Evolutionary conservation across 2,888 invertebrate genomes (phyloP), one percentile per base, ranked within the genome.

Genomic region (Hymenopus coronatus): DNA sequence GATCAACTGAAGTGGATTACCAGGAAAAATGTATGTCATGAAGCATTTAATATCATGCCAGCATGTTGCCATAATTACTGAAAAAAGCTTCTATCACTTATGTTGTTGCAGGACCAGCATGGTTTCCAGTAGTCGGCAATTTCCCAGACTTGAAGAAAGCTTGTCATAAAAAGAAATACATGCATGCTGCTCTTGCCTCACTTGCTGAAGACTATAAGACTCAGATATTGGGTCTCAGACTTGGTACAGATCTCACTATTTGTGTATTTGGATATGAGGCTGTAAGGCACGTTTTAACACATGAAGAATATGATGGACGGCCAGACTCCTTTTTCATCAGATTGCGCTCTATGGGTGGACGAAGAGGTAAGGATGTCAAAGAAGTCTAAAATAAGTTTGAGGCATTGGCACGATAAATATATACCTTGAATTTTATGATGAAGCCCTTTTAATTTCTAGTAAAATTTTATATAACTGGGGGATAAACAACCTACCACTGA

Each of bases 271-370:
- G 95, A 0, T 94, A 94, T 91, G 92, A 94, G 2, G 91, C 94
- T 1, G 93, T 96, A 0, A 94, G 93, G 25, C 93, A 94, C 89
- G 94, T 96, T 3, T 93, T 96, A 85, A 92, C 93, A 0, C 92
- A 93, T 15, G 95, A 96, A 88, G 95, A 95, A 30, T 96, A 94
- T 91, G 95, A 95, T 90, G 96, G 95, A 0, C 93, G 96, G 28
- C 96, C 96, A 0, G 94, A 96, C 91, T 95, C 95, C 90, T 95
- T 96, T 91, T 96, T 96, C 91, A 92, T 95, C 27, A 93, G 94
- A 54, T 92, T 96, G 27, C 93, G 96, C 30, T 95, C 95, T 27
- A 94, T 96, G 94, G 96, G 96, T 33, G 94, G 94, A 1, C 94
- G 93, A 90, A 81, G 81, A 86, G 86, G 86, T 86, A 28, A 81